Evolutionary conservation across 2,888 invertebrate genomes (phyloP).

Genomic region (Eupithecia vulgata): DNA sequence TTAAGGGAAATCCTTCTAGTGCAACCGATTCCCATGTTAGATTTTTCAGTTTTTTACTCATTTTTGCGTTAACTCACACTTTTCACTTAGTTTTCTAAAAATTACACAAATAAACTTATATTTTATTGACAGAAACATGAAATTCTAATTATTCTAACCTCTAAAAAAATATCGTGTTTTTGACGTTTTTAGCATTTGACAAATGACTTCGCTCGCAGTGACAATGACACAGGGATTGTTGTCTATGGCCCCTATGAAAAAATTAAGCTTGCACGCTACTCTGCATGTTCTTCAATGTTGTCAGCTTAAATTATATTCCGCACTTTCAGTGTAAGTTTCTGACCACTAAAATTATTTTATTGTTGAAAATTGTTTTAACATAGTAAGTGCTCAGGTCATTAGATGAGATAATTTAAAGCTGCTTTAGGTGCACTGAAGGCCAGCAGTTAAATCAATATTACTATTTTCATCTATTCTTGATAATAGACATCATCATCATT

Average conservation of each 20-base stretch:
- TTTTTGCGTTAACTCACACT: constrained; percentile 42
- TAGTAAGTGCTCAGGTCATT: too few relatives aligned
- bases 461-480: too few relatives aligned
- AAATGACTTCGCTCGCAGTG: constrained; percentile 3
- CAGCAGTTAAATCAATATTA: too few relatives aligned
- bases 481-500: too few relatives aligned
- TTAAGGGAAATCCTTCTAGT: constrained; percentile 82
- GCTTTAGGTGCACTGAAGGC: too few relatives aligned
- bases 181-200: constrained; percentile 5
- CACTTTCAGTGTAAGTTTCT: neutral
- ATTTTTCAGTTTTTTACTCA: constrained; percentile 72
- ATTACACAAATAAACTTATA: too few relatives aligned
- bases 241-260: constrained; percentile 20
- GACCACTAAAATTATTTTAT: neutral
- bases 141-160: neutral
- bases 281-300: neutral
- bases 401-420: too few relatives aligned
- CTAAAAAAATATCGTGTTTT: constrained; percentile 1
- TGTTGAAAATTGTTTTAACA: too few relatives aligned
- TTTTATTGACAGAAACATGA: too few relatives aligned
- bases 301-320: neutral
- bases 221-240: neutral
- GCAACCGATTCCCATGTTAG: constrained; percentile 87
- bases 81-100: neutral
- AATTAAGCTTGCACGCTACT: constrained; percentile 65